phyloP scores from a whole-genome alignment of 2,888 invertebrate genomes.

The Zelleria hepariella region DNA sequence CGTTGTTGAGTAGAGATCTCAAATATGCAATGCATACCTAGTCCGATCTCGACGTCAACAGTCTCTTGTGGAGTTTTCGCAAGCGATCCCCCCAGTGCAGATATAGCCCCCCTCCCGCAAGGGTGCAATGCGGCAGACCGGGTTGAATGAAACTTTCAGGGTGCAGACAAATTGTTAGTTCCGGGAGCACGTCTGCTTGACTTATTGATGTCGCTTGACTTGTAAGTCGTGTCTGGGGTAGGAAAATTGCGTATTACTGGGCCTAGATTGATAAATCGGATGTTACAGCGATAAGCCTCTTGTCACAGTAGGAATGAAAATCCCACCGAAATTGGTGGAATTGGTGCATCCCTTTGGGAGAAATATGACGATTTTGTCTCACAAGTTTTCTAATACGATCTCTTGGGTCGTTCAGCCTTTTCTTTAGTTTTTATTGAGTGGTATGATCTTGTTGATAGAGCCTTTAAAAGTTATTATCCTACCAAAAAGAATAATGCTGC shows the following conservation, averaged over 20 bases:
- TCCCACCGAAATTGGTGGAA: too few species aligned
- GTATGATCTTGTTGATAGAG: too few species aligned
- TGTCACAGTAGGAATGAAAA: too few species aligned
- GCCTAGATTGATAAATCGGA: not conserved
- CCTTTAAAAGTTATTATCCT: too few species aligned
- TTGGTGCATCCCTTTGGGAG: too few species aligned
- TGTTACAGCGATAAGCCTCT: not conserved
- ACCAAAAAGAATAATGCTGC: not conserved
- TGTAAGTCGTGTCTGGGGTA: not conserved
- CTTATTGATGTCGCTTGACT: not conserved
- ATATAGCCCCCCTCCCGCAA: not conserved
- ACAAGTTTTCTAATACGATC: too few species aligned
- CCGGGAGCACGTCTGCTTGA: not conserved
- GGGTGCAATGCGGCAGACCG: not conserved
- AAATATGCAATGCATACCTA: conserved; percentile 2
- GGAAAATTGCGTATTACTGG: not conserved
- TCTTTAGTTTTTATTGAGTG: too few species aligned
- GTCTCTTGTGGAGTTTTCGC: conserved; percentile 1
- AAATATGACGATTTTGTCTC: too few species aligned
- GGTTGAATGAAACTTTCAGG: conserved; percentile 1
- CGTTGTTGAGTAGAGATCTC: too few species aligned
- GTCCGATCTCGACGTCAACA: not conserved
- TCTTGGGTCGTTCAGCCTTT: too few species aligned
- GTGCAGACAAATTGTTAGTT: not conserved
- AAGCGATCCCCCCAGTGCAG: not conserved